Evolutionary conservation across 64 coral and sea anemone species (phyloP), one percentile per base, ranked within the genome.

Genomic region (Actinia equina): DNA sequence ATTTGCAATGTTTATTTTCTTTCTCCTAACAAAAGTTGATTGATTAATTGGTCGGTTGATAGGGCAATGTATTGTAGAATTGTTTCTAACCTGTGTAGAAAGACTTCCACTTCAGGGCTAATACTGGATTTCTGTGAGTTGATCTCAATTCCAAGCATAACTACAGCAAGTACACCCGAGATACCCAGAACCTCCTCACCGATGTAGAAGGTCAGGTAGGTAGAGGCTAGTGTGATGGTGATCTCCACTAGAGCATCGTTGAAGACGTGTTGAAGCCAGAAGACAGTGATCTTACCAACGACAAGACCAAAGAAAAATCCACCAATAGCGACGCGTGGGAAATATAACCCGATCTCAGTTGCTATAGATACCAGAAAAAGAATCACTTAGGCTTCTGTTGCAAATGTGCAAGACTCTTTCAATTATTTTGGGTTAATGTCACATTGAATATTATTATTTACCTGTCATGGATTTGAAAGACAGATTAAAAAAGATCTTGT

Each of bases 171-270:
- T 43, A 98, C 96, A 26, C 96, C 96, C 18, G 96, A 98, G 80
- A 98, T 92, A 4, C 96, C 96, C 18, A 98, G 43, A 25, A 98
- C 90, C 71, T 98, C 96, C 70, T 98, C 96, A 22, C 96, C 96
- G 43, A 98, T 86, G 88, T 98, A 98, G 62, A 95, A 98, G 9
- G 96, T 95, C 27, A 98, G 81, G 62, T 98, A 98, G 6, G 96
- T 95, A 37, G 93, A 92, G 27, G 93, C 96, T 23, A 98, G 86
- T 4, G 96, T 98, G 22, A 98, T 98, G 71, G 93, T 98, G 41
- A 98, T 98, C 82, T 98, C 96, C 6, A 98, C 96, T 89, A 98
- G 54, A 80, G 96, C 96, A 76, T 98, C 96, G 85, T 98, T 98
- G 20, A 98, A 98, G 42, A 98, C 96, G 42, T 92, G 96, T 67